Conservation (phyloP, 2,113 vertebrate genomes). For the Girardinichthys multiradiatus region DNA sequence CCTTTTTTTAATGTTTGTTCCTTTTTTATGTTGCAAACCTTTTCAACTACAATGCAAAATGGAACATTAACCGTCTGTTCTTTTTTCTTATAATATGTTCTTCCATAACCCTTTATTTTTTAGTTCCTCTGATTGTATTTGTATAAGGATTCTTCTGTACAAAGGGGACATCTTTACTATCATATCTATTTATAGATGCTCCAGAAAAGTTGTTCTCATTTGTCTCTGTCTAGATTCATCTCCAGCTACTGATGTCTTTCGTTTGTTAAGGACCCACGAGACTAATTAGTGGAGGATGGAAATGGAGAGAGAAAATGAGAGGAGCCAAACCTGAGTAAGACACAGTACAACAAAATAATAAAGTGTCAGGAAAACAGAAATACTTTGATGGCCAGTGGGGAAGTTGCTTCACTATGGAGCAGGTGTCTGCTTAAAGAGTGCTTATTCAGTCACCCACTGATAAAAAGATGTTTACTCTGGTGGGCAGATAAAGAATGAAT, state of each 20-base stretch:
- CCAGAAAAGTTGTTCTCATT: conserved; percentile 67
- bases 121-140: conserved; percentile 29
- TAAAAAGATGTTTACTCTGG: conserved; percentile 1
- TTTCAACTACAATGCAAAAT: not conserved
- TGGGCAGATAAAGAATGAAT: not conserved
- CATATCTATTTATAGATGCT: conserved; percentile 67
- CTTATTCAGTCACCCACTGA: conserved; percentile 14
- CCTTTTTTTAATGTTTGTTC: not conserved
- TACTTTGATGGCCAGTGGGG: not conserved
- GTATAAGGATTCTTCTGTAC: conserved; percentile 11
- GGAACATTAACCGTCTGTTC: no score
- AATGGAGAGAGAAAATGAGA: conserved; percentile 37
- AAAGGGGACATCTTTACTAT: conserved; percentile 30
- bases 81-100: not conserved
- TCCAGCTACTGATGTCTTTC: conserved; percentile 58
- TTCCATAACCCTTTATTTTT: conserved; percentile 4
- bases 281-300: conserved; percentile 68
- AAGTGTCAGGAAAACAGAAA: not conserved
- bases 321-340: conserved; percentile 19
- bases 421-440: conserved; percentile 8
- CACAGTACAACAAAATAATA: conserved; percentile 12
- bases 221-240: conserved; percentile 71
- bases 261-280: conserved; percentile 48
- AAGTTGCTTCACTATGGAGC: conserved; percentile 2
- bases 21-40: not conserved